These are phyloP conservation scores for Paramormyrops kingsleyae DNA, from an alignment of 2,113 vertebrate genomes.

Conservation along the genomic window DNA sequence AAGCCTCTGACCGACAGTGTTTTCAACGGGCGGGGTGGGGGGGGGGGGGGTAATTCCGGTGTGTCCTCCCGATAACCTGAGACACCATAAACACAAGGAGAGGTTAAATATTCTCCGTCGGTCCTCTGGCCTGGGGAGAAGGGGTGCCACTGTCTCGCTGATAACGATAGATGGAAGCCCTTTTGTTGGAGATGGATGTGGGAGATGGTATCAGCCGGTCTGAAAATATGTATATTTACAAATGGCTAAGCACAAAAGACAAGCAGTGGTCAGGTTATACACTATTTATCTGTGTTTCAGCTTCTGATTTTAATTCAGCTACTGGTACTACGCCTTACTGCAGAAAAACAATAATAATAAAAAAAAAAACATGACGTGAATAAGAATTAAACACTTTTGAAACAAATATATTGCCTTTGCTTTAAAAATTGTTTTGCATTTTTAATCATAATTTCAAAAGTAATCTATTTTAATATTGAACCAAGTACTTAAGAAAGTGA, in stretches of 20 bases:
- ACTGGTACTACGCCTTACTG: neutral
- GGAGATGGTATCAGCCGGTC: constrained; percentile 16
- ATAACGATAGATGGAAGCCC: constrained; percentile 16
- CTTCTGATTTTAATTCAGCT: neutral
- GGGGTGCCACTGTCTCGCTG: neutral
- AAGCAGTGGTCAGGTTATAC: neutral
- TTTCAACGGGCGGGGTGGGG: neutral
- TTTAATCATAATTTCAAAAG: neutral
- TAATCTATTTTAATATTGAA: neutral
- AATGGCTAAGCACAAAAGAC: constrained; percentile 14
- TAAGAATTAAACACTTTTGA: neutral
- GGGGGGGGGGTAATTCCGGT: neutral
- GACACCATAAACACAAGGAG: constrained; percentile 22
- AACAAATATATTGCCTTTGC: neutral
- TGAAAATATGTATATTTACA: constrained; percentile 18
- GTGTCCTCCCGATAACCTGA: constrained; percentile 26
- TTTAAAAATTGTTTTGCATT: neutral
- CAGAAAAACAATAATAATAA: neutral
- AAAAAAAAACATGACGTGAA: neutral
- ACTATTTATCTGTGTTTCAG: neutral
- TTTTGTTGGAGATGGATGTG: constrained; percentile 11
- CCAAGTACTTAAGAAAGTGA: neutral
- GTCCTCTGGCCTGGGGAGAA: neutral
- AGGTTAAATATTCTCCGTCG: constrained; percentile 20
- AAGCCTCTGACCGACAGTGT: neutral